Percentiles rank a stretch among this genome's conserved stretches.
Conservation (phyloP, 2,797 vertebrate genomes). For the Jordanella pulchra region DNA sequence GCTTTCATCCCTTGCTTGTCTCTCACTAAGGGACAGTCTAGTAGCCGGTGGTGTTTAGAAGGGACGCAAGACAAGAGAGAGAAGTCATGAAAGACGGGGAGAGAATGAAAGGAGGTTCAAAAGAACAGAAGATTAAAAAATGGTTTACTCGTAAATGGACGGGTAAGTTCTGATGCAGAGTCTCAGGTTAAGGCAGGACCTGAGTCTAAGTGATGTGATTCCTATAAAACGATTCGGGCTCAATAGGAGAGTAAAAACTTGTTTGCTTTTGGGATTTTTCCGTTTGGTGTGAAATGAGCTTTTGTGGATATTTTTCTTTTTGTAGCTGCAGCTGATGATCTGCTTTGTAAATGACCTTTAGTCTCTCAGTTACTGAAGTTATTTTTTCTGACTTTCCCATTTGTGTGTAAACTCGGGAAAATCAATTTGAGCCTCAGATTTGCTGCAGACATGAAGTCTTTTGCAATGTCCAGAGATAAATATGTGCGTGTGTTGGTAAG, state of each 20-base stretch:
- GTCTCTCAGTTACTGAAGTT: slow-evolving; percentile 41
- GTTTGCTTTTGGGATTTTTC: slow-evolving; percentile 35
- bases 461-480: slow-evolving; percentile 28
- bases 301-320: slow-evolving; percentile 10
- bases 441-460: slow-evolving; percentile 37
- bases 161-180: slow-evolving; percentile 53
- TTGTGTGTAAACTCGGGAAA: slow-evolving; percentile 21
- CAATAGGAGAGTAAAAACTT: slow-evolving; percentile 39
- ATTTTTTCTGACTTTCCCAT: slow-evolving; percentile 24
- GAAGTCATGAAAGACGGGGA: slow-evolving; percentile 56
- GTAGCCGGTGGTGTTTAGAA: slow-evolving; percentile 40
- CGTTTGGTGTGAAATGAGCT: slow-evolving; percentile 28
- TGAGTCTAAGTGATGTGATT: slow-evolving; percentile 21
- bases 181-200: slow-evolving; percentile 6
- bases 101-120: slow-evolving; percentile 62
- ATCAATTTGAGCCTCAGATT: slow-evolving; percentile 29
- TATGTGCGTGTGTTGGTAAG: slow-evolving; percentile 8
- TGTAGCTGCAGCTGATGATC: slow-evolving; percentile 11
- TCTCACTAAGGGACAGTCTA: slow-evolving; percentile 63
- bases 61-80: slow-evolving; percentile 27
- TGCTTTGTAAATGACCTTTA: slow-evolving; percentile 38
- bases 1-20: slow-evolving; percentile 50
- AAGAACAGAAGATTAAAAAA: slow-evolving; percentile 58
- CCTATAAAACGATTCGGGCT: slow-evolving; percentile 21
- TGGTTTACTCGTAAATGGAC: slow-evolving; percentile 47